Percentiles rank a stretch among this genome's conserved stretches.
These are phyloP conservation scores for Boulengeromyrus knoepffleri DNA, from an alignment of 2,113 vertebrate species.

Conservation along the genomic window DNA sequence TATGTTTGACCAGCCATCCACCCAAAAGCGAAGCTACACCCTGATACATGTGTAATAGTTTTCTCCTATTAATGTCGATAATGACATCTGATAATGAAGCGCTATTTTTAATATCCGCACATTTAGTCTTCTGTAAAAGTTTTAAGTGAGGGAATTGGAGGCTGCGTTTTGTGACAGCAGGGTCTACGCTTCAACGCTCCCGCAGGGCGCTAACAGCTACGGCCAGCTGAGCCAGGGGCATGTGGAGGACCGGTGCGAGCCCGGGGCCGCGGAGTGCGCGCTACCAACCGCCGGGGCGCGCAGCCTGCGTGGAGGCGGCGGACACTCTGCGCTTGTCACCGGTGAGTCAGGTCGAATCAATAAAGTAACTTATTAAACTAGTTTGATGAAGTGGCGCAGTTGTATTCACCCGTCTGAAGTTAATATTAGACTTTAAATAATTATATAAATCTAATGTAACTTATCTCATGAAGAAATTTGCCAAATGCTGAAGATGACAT, in stretches of 20 bases:
- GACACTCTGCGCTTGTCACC: slow-evolving; percentile 72
- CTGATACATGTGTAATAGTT: not conserved
- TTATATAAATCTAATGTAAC: not conserved
- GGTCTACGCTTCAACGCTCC: not conserved
- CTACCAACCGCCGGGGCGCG: slow-evolving; percentile 34
- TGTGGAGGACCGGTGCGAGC: slow-evolving; percentile 66
- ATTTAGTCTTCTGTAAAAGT: not conserved
- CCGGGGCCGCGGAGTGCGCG: slow-evolving; percentile 44
- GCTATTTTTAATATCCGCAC: not conserved
- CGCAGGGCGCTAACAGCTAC: slow-evolving; percentile 85
- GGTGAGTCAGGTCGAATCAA: slow-evolving; percentile 51
- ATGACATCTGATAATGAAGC: not conserved
- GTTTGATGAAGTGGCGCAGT: not conserved
- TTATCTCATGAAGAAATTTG: not conserved
- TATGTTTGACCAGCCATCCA: not conserved
- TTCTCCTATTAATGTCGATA: not conserved
- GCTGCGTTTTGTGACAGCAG: not conserved
- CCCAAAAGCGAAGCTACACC: not conserved
- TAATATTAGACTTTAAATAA: not conserved
- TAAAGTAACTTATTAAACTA: not conserved
- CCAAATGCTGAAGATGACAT: not conserved
- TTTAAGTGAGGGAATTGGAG: not conserved
- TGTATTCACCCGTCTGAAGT: not conserved
- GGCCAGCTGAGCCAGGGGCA: slow-evolving; percentile 83
- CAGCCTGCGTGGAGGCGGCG: slow-evolving; percentile 74